Conservation (phyloP, 2,888 invertebrate genomes). For the Phymatocera aterrima region DNA sequence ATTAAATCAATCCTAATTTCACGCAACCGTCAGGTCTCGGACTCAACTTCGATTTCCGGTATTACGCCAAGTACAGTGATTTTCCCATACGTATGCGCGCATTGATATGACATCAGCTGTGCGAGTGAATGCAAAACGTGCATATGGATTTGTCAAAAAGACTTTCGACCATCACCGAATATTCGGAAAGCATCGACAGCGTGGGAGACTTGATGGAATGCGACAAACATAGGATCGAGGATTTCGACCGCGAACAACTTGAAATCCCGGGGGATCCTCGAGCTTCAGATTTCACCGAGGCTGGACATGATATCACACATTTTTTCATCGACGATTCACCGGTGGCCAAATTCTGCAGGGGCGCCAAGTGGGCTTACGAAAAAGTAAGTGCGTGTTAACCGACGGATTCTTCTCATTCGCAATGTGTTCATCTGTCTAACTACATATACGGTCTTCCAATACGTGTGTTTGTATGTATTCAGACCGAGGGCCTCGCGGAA, state of each 20-base stretch:
- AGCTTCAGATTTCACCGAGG: constrained; percentile 15
- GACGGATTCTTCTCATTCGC: too few species aligned
- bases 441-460: too few species aligned
- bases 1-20: constrained; percentile 2
- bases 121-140: not conserved
- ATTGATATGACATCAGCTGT: not conserved
- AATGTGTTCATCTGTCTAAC: too few species aligned
- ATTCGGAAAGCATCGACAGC: constrained; percentile 56
- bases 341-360: constrained; percentile 64
- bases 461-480: too few species aligned
- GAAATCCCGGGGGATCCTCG: constrained; percentile 20
- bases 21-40: not conserved
- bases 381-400: constrained; percentile 61
- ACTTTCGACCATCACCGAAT: constrained; percentile 65
- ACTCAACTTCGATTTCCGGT: not conserved
- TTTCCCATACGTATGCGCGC: not conserved
- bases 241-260: constrained; percentile 16
- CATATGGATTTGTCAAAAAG: constrained; percentile 55
- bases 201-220: constrained; percentile 43
- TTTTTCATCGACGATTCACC: constrained; percentile 67
- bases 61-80: not conserved
- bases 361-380: constrained; percentile 68
- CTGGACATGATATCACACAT: constrained; percentile 55
- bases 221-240: not conserved
- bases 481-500: too few species aligned